Evolutionary conservation across 2,888 invertebrate species (phyloP).

Genomic region (Salticus scenicus): DNA sequence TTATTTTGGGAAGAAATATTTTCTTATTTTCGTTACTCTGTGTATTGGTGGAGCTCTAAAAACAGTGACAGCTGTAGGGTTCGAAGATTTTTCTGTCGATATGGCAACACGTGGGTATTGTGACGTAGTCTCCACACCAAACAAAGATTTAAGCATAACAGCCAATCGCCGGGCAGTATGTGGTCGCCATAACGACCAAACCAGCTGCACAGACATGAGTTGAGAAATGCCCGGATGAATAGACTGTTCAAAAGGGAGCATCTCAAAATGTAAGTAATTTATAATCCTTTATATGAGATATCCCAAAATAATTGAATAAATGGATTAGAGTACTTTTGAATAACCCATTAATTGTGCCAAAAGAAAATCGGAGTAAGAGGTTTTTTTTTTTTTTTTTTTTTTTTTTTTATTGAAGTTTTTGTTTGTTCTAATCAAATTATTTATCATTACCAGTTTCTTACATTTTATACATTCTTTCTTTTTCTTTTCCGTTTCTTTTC

Average conservation of each 20-base stretch:
- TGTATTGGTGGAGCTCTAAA: slow-evolving; percentile 61
- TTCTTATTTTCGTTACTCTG: slow-evolving; percentile 48
- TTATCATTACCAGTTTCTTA: no score
- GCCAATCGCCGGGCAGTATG: slow-evolving; percentile 64
- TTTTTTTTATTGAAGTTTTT: no score
- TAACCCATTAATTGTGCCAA: no score
- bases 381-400: no score
- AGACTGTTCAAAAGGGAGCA: slow-evolving; percentile 8
- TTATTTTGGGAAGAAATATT: slow-evolving; percentile 21
- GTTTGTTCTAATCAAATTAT: no score
- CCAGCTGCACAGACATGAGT: slow-evolving; percentile 61
- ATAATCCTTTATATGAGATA: no score
- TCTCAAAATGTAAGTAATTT: slow-evolving; percentile 23
- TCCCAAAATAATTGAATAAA: no score
- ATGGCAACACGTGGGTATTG: slow-evolving; percentile 69
- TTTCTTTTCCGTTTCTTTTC: no score
- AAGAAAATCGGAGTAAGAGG: no score
- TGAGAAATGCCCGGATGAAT: slow-evolving; percentile 62
- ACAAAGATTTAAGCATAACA: slow-evolving; percentile 57
- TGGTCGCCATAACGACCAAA: slow-evolving; percentile 66
- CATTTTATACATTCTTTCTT: no score
- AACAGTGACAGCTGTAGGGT: slow-evolving; percentile 66
- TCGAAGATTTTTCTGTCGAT: slow-evolving; percentile 63
- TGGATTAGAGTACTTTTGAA: no score
- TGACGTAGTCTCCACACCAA: slow-evolving; percentile 63